A percentile compares a stretch with the other conserved stretches of the same genome.
phyloP scores from a whole-genome alignment of 2,888 invertebrate genomes.

The Chironomus tentans region DNA sequence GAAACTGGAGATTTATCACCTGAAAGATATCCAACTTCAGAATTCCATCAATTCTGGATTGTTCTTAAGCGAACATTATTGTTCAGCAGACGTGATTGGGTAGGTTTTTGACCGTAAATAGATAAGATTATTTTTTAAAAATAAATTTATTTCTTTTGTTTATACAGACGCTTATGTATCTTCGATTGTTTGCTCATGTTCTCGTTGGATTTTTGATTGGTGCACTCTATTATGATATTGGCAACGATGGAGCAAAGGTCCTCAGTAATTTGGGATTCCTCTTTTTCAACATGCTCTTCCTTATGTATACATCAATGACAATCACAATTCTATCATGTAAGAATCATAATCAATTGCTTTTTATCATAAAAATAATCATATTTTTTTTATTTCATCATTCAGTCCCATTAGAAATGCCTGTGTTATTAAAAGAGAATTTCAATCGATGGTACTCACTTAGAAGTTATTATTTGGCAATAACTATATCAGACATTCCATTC shows the following conservation, averaged over 20 bases:
- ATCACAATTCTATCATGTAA: conserved; percentile 95
- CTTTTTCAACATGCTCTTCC: conserved; percentile 97
- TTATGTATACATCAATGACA: conserved; percentile 99
- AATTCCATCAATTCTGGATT: conserved; percentile 75
- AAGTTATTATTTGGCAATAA: conserved; percentile 91
- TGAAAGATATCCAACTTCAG: conserved; percentile 72
- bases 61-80: conserved; percentile 75
- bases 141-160: background rate
- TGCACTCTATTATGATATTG: conserved; percentile 89
- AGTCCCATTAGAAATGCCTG: conserved; percentile 95
- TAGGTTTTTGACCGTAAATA: conserved; percentile 39
- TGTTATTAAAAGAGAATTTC: conserved; percentile 87
- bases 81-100: conserved; percentile 84
- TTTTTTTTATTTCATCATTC: conserved; percentile 34
- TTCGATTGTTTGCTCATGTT: conserved; percentile 87
- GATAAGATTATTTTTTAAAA: background rate
- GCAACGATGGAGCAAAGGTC: conserved; percentile 92
- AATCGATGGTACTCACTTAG: conserved; percentile 95
- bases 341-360: conserved; percentile 37
- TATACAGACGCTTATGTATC: conserved; percentile 85
- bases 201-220: conserved; percentile 90
- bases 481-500: conserved; percentile 94
- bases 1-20: conserved; percentile 51
- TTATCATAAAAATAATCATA: conserved; percentile 9
- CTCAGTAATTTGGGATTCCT: conserved; percentile 93